Evolutionary conservation across 2,888 invertebrate genomes (phyloP), one percentile per base, ranked within the genome.

Genomic region (Dynastes grantii): DNA sequence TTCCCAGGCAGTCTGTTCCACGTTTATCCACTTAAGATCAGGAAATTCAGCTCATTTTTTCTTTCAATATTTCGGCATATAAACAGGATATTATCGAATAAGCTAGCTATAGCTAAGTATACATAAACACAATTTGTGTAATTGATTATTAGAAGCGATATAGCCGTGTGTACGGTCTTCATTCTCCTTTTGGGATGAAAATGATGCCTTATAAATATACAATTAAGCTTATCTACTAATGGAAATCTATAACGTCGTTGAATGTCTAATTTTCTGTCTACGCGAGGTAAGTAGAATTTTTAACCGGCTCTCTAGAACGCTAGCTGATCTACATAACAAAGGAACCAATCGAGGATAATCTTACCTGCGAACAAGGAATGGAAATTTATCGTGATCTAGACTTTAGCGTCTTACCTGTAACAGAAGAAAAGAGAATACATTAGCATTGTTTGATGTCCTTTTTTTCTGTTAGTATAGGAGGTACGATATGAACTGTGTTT

Each of bases 291-390:
- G 45, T 49, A 61, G 49, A 75, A 75, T 45, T 75, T 75, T 75
- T 75, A 63, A 75, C 22, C 61, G 49, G 73, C 55, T 9, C 22
- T 22, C 22, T 22, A 9, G 4, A 22, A 22, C 55, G 16, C 55
- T 22, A 58, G 16, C 6, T 45, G 16, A 73, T 75, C 55, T 75
- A 75, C 73, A 75, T 75, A 29, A 75, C 73, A 75, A 75, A 75
- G 61, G 49, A 16, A 40, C 51, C 68, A 68, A 68, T 68, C 68
- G 68, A 53, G 51, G 45, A 61, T 75, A 75, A 58, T 61, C 73
- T 75, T 75, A 75, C 73, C 73, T 61, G 73, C 73, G 61, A 75
- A 75, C 73, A 75, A 75, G 61, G 27, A 27, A 58, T 75, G 73
- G 73, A 61, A 75, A 75, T 75, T 61, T 27, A 68, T 49, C 49